Conservation (phyloP, 2,797 vertebrate genomes). For the Hipposideros larvatus region DNA sequence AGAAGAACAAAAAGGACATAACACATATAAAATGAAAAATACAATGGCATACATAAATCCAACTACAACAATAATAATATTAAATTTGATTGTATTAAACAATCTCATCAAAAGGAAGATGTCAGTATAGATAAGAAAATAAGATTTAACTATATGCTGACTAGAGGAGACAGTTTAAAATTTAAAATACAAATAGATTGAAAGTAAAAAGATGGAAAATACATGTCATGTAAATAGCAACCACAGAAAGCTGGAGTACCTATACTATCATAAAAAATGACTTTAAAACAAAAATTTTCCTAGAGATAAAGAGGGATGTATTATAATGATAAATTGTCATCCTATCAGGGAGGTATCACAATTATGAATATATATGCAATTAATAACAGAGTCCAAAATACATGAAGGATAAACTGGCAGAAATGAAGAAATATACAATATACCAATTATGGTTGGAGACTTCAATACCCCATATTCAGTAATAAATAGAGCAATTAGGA, state of each 20-base stretch:
- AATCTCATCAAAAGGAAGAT: neutral
- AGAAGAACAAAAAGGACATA: neutral
- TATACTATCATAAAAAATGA: neutral
- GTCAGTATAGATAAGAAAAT: neutral
- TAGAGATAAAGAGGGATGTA: neutral
- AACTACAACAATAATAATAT: neutral
- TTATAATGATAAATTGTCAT: neutral
- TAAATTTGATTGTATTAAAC: neutral
- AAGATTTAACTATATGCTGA: neutral
- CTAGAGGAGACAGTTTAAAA: neutral
- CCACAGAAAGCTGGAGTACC: neutral
- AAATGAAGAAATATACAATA: neutral
- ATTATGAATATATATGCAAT: neutral
- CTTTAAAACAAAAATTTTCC: neutral
- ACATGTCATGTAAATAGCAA: neutral
- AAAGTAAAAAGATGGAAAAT: neutral
- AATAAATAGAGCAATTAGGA: neutral
- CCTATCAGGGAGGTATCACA: neutral
- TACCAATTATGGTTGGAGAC: neutral
- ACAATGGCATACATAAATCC: neutral
- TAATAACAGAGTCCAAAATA: neutral
- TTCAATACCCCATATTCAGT: neutral
- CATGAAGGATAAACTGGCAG: neutral
- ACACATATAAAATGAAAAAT: neutral
- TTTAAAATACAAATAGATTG: neutral